Evolutionary conservation across 2,888 invertebrate genomes (phyloP), one percentile per base, ranked within the genome.

Genomic region (Sinelater perroti): DNA sequence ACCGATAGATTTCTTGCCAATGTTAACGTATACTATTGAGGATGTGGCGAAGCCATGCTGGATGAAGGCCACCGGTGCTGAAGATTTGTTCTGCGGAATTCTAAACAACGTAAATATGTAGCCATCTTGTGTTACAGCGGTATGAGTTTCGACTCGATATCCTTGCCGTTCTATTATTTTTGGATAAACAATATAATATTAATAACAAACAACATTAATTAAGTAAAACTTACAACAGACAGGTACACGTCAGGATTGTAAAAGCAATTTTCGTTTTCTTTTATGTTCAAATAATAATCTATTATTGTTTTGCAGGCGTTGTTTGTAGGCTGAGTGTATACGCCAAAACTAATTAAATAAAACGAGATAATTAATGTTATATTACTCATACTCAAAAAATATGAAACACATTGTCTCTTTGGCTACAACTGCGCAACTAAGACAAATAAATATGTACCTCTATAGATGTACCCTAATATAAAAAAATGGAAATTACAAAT

Each of bases 1-100:
- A 76, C 76, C 75, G 50, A 76, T 64, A 8, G 76, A 76, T 46
- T 70, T 53, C 20, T 26, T 70, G 33, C 76, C 76, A 3, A 72
- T 61, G 10, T 71, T 68, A 20, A 76, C 69, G 57, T 72, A 76
- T 46, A 70, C 70, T 13, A 67, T 72, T 5, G 72, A 68, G 3
- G 73, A 73, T 46, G 71, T 68, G 40, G 71, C 70, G 2, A 76
- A 66, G 0, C 75, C 76, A 40, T 76, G 77, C 36, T 74, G 52
- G 63, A 77, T 62, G 60, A 75, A 75, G 31, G 76, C 69, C 1
- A 75, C 71, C 2, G 68, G 64, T 44, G 14, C 24, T 13, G 11
- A n/a, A n/a, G 3, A 70, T 70, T 64, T 71, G 73, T n/a, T n/a
- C n/a, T n/a, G n/a, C 1, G 73, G 73, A 62, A 74, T 74, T 35